Conservation (phyloP, 1,140 invertebrate genomes). For the Mamestra configurata region DNA sequence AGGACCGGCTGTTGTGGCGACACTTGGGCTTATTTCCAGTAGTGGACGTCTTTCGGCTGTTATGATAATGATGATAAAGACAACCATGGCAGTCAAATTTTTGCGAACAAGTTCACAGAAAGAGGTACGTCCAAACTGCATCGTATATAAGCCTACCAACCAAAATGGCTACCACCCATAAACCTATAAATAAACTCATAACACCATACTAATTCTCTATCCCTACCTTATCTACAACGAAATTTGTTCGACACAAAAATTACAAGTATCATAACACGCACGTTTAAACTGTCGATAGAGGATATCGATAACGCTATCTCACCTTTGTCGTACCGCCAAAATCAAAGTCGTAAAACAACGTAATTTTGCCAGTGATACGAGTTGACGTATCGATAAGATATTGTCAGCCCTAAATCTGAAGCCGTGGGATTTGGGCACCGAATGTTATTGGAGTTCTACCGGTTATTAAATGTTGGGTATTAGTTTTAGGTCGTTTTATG, state of each 20-base stretch:
- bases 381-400: slow-evolving; percentile 67
- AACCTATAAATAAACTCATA: slow-evolving; percentile 39
- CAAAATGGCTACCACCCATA: background rate
- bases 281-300: slow-evolving; percentile 78
- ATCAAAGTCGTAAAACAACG: slow-evolving; percentile 87
- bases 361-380: slow-evolving; percentile 82
- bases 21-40: too few relatives aligned
- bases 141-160: too few relatives aligned
- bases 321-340: slow-evolving; percentile 82
- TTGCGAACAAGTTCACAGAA: too few relatives aligned
- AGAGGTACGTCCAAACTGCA: background rate
- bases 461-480: slow-evolving; percentile 47
- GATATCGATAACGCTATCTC: slow-evolving; percentile 61
- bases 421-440: slow-evolving; percentile 80
- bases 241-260: slow-evolving; percentile 86
- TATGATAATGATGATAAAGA: too few relatives aligned
- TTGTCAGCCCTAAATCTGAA: slow-evolving; percentile 84
- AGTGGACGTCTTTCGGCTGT: background rate
- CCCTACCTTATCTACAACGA: slow-evolving; percentile 76
- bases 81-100: too few relatives aligned
- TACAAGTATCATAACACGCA: slow-evolving; percentile 83
- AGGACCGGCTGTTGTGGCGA: too few relatives aligned
- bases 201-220: slow-evolving; percentile 57
- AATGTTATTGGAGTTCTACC: slow-evolving; percentile 74
- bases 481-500: slow-evolving; percentile 16